Percentiles rank a stretch among this genome's conserved stretches.
Conservation (phyloP, 2,888 invertebrate species). For the Dugesia japonica region DNA sequence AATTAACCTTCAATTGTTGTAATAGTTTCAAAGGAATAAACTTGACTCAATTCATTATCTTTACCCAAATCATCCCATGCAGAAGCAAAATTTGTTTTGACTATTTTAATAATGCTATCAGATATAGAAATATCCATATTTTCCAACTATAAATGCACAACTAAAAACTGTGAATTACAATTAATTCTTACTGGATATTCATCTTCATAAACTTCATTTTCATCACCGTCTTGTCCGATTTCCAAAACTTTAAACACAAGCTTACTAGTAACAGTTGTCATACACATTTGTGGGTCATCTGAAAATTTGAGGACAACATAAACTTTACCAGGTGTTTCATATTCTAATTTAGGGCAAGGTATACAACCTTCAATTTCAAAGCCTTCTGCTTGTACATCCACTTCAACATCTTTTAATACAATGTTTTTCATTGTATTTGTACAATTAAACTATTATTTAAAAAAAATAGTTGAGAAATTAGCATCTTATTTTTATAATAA, state of each 20-base stretch:
- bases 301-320: constrained; percentile 68
- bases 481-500: not conserved
- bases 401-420: constrained; percentile 72
- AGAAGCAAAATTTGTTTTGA: constrained; percentile 61
- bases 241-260: constrained; percentile 85
- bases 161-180: not conserved
- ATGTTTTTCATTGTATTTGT: constrained; percentile 87
- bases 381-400: constrained; percentile 64
- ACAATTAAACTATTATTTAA: constrained; percentile 68
- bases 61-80: constrained; percentile 63
- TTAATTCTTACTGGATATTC: constrained; percentile 60
- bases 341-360: constrained; percentile 60
- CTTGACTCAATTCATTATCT: constrained; percentile 66
- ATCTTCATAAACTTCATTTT: constrained; percentile 88
- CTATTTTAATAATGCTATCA: constrained; percentile 67
- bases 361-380: constrained; percentile 59
- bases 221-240: constrained; percentile 69
- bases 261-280: constrained; percentile 67
- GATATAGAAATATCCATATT: constrained; percentile 70
- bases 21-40: constrained; percentile 69
- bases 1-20: constrained; percentile 57
- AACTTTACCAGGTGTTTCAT: constrained; percentile 68
- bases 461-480: not conserved
- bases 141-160: constrained; percentile 58
- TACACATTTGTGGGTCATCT: not conserved